Percentiles rank a stretch among this genome's conserved stretches.
These are phyloP conservation scores for Rotaria socialis DNA, from an alignment of 2,888 invertebrate species.

Conservation along the genomic window DNA sequence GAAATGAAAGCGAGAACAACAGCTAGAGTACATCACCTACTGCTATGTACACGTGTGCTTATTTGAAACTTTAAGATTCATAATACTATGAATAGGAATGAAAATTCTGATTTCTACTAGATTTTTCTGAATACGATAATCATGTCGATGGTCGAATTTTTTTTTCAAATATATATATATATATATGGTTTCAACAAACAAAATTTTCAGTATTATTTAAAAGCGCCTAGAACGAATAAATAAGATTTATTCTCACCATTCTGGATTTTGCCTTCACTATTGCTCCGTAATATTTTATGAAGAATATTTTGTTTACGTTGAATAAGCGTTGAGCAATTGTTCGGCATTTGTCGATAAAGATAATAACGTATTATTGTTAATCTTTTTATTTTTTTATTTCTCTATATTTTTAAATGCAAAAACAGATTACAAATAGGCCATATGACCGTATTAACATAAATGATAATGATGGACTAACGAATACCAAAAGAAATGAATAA, in stretches of 20 bases:
- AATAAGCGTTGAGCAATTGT: background rate
- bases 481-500: background rate
- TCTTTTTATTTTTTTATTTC: too few species aligned
- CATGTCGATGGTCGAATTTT: background rate
- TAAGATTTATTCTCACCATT: background rate
- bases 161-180: background rate
- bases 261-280: constrained; percentile 15
- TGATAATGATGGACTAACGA: background rate
- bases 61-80: too few species aligned
- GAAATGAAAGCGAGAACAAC: background rate
- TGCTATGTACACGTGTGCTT: too few species aligned
- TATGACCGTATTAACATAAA: background rate
- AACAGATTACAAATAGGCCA: background rate
- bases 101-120: background rate
- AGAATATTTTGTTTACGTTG: background rate
- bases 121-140: background rate
- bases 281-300: background rate
- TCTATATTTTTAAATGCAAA: background rate
- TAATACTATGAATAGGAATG: too few species aligned
- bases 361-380: background rate
- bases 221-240: background rate
- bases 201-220: background rate
- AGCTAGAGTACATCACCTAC: background rate
- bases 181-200: background rate
- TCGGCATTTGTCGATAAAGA: background rate